phyloP scores from a whole-genome alignment of 1,140 invertebrate species.

The Cyphomyrmex costatus region DNA sequence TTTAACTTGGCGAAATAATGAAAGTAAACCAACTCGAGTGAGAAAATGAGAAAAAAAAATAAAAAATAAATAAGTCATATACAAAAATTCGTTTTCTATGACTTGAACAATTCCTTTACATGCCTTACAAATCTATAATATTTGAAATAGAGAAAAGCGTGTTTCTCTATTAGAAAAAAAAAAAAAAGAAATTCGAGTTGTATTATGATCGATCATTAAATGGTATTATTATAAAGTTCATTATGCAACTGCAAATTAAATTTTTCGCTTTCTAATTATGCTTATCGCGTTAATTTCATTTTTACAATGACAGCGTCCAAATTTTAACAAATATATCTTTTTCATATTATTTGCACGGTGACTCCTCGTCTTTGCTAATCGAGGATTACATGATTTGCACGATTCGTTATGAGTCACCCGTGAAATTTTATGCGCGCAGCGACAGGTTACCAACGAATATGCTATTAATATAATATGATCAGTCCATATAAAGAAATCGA shows the following conservation, averaged over 20 bases:
- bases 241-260: conserved; percentile 28
- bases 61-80: conserved; percentile 54
- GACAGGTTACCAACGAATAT: conserved; percentile 13
- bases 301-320: conserved; percentile 27
- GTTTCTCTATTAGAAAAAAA: background rate
- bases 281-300: conserved; percentile 13
- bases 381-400: background rate
- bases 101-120: conserved; percentile 24
- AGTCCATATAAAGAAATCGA: conserved; percentile 12
- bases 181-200: background rate
- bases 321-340: conserved; percentile 46
- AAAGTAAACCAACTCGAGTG: conserved; percentile 39
- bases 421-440: conserved; percentile 17
- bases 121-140: conserved; percentile 44
- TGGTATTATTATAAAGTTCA: conserved; percentile 30
- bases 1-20: conserved; percentile 53
- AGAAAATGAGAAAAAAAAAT: conserved; percentile 4
- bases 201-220: conserved; percentile 12
- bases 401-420: conserved; percentile 3
- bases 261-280: background rate
- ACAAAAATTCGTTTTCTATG: conserved; percentile 61
- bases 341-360: background rate
- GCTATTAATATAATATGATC: conserved; percentile 8
- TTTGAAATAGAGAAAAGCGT: background rate
- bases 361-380: background rate